phyloP scores from a whole-genome alignment of 2,888 invertebrate species.

The Rugalucina vietnamica region DNA sequence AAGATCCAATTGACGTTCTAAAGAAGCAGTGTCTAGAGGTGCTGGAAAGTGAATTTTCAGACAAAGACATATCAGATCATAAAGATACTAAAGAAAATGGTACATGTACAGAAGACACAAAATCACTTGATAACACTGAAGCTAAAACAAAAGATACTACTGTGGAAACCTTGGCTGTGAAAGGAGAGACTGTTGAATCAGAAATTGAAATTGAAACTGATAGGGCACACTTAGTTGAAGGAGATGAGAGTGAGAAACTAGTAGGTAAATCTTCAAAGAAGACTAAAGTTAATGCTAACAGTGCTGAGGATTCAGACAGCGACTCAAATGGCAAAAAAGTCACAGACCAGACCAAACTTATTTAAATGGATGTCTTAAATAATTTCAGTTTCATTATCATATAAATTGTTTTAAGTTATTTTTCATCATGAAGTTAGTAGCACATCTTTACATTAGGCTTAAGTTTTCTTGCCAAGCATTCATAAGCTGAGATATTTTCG shows the following conservation, averaged over 20 bases:
- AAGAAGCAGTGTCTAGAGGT: neutral
- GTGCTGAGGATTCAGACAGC: neutral
- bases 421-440: no score
- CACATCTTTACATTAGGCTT: no score
- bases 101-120: neutral
- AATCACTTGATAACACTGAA: neutral
- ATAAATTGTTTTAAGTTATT: no score
- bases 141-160: neutral
- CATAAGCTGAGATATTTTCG: no score
- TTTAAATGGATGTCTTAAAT: no score
- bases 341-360: conserved; percentile 38
- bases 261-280: neutral
- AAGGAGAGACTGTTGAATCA: conserved; percentile 1
- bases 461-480: no score
- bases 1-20: neutral
- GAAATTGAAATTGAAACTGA: neutral
- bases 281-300: neutral
- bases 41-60: neutral
- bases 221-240: neutral
- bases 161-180: conserved; percentile 3
- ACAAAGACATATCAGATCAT: neutral
- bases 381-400: no score
- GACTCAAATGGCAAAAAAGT: conserved; percentile 10
- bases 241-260: conserved; percentile 19
- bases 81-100: neutral